Evolutionary conservation across 2,113 vertebrate species (phyloP).

Genomic region (Rhodinocichla rosea): DNA sequence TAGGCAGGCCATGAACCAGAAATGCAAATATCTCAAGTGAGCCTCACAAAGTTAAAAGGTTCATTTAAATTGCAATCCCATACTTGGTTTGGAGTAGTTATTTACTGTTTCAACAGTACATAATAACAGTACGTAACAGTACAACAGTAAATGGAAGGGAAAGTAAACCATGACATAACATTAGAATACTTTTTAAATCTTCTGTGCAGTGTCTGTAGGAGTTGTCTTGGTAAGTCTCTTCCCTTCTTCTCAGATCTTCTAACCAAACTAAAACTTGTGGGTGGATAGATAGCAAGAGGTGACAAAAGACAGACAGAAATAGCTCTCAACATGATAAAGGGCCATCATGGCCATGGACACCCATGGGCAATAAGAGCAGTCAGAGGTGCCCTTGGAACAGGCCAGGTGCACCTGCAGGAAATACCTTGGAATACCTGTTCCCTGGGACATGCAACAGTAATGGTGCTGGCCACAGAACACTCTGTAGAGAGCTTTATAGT

Average conservation of each 20-base stretch:
- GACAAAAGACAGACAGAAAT: not conserved
- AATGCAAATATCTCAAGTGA: not conserved
- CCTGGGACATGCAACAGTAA: not conserved
- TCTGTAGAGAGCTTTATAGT: not conserved
- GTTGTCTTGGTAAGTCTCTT: not conserved
- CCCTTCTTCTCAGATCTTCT: not conserved
- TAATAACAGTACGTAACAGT: too few species aligned
- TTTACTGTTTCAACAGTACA: not conserved
- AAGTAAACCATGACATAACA: not conserved
- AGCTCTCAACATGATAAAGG: not conserved
- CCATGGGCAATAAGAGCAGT: too few species aligned
- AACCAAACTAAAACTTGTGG: not conserved
- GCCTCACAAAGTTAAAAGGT: not conserved
- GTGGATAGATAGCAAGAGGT: not conserved
- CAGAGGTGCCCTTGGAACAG: not conserved
- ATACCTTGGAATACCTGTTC: not conserved
- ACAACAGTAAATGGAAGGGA: not conserved
- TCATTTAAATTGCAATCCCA: not conserved
- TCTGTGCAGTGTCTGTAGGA: not conserved
- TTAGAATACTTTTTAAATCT: not conserved
- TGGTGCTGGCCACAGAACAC: accelerated
- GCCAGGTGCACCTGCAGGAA: not conserved
- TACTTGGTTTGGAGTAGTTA: not conserved
- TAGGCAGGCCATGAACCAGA: not conserved
- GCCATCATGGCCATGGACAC: accelerated